Percentiles rank a stretch among this genome's conserved stretches.
Evolutionary conservation across 1,140 invertebrate species (phyloP).

Genomic region (Stegodyphus mimosarum): DNA sequence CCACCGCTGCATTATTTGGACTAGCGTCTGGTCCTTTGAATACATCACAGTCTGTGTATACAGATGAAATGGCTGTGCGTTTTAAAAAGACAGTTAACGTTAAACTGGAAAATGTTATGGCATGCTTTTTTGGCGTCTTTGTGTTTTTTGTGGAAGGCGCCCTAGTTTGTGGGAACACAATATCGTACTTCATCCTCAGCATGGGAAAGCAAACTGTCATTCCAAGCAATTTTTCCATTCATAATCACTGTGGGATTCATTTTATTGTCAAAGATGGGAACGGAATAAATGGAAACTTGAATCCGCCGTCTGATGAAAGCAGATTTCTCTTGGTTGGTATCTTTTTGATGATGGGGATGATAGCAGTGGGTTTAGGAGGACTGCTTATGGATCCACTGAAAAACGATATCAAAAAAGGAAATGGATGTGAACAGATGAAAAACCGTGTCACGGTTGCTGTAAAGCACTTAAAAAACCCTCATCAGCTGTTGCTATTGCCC

Average conservation of each 20-base stretch:
- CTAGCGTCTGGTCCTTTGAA: constrained; percentile 71
- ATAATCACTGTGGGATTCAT: constrained; percentile 4
- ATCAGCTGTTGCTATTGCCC: constrained; percentile 92
- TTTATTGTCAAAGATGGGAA: not conserved
- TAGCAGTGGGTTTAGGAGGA: constrained; percentile 84
- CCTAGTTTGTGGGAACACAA: constrained; percentile 16
- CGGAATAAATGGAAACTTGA: constrained; percentile 6
- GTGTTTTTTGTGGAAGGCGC: constrained; percentile 13
- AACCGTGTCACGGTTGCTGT: constrained; percentile 87
- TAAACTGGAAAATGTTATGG: constrained; percentile 21
- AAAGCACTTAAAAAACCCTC: constrained; percentile 83
- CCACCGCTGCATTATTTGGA: constrained; percentile 68
- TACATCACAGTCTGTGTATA: constrained; percentile 71
- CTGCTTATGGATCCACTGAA: constrained; percentile 85
- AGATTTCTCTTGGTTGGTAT: constrained; percentile 84
- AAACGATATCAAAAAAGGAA: constrained; percentile 67
- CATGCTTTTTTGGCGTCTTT: constrained; percentile 27
- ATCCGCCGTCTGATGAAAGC: constrained; percentile 73
- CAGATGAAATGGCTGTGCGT: constrained; percentile 68
- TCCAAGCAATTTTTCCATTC: not conserved
- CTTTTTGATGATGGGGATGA: constrained; percentile 75
- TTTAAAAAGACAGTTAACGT: constrained; percentile 5
- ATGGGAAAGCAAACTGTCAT: not conserved
- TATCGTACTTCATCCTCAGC: constrained; percentile 16
- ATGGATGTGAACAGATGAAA: constrained; percentile 74